Conservation (phyloP, 2,797 vertebrate species). For the Limosa lapponica region DNA sequence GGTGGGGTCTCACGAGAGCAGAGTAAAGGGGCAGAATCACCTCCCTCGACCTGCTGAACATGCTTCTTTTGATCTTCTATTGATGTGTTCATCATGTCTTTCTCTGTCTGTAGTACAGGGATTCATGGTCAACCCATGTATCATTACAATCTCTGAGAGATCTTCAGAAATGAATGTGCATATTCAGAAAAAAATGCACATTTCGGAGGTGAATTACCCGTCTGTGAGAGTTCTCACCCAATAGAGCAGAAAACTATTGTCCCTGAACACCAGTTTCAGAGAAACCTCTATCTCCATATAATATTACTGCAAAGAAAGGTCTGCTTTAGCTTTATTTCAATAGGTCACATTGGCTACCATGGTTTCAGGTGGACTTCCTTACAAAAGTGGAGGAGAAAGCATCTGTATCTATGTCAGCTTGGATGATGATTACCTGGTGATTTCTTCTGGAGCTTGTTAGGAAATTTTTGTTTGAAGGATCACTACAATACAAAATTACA, state of each 20-base stretch:
- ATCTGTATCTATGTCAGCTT: not conserved
- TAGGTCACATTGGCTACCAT: not conserved
- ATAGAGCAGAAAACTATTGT: not conserved
- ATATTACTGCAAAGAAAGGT: not conserved
- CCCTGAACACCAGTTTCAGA: not conserved
- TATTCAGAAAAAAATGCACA: not conserved
- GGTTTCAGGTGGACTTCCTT: not conserved
- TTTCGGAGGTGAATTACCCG: not conserved
- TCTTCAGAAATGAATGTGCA: not conserved
- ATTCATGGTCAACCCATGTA: not conserved
- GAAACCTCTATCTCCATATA: not conserved
- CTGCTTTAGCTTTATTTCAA: not conserved
- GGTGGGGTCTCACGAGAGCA: too few species aligned
- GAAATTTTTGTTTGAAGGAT: not conserved
- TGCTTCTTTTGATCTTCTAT: not conserved
- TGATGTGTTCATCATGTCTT: fast-evolving
- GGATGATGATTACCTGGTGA: not conserved
- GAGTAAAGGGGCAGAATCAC: too few species aligned
- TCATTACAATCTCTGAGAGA: not conserved
- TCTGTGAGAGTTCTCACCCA: not conserved
- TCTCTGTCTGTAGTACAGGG: not conserved
- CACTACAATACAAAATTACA: not conserved
- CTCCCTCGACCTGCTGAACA: too few species aligned
- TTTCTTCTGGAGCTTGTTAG: not conserved
- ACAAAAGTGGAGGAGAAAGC: not conserved